Evolutionary conservation across 2,888 invertebrate genomes (phyloP).

Genomic region (Dimorphilus gyrociliatus): DNA sequence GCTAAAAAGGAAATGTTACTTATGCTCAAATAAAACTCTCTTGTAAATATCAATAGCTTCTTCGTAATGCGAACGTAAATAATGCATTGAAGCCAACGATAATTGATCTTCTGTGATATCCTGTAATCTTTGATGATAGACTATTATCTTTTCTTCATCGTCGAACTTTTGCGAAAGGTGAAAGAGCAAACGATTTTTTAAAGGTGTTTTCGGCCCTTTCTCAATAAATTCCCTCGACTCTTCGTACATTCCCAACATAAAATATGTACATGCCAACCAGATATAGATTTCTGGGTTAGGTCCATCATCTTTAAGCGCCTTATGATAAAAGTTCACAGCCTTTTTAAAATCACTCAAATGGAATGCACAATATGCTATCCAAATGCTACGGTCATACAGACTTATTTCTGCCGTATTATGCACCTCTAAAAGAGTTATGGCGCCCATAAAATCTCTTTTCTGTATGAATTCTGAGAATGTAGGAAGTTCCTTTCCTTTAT

Average conservation of each 20-base stretch:
- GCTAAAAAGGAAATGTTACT: conserved; percentile 43
- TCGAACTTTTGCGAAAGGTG: conserved; percentile 82
- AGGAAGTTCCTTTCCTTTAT: conserved; percentile 41
- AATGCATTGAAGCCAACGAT: conserved; percentile 86
- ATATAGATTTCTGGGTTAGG: conserved; percentile 49
- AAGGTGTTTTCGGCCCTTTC: conserved; percentile 43
- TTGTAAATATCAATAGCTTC: conserved; percentile 98
- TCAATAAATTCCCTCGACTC: conserved; percentile 48
- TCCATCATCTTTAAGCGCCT: conserved; percentile 40
- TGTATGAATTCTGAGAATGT: conserved; percentile 74
- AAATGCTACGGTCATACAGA: too few relatives aligned
- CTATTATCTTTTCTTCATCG: conserved; percentile 67
- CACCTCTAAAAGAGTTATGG: conserved; percentile 77
- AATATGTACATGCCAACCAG: conserved; percentile 82
- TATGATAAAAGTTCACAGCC: conserved; percentile 48
- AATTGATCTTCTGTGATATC: conserved; percentile 85
- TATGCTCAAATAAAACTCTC: conserved; percentile 70
- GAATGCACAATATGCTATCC: conserved; percentile 89
- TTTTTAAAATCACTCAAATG: conserved; percentile 82
- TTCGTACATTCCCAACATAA: conserved; percentile 71
- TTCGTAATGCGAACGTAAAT: conserved; percentile 84
- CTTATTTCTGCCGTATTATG: too few relatives aligned
- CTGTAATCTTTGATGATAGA: conserved; percentile 63
- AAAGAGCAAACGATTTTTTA: conserved; percentile 64
- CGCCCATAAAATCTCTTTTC: conserved; percentile 82